These are phyloP conservation scores for Schlechtendalia chinensis DNA, from an alignment of 1,140 invertebrate genomes.

Conservation along the genomic window DNA sequence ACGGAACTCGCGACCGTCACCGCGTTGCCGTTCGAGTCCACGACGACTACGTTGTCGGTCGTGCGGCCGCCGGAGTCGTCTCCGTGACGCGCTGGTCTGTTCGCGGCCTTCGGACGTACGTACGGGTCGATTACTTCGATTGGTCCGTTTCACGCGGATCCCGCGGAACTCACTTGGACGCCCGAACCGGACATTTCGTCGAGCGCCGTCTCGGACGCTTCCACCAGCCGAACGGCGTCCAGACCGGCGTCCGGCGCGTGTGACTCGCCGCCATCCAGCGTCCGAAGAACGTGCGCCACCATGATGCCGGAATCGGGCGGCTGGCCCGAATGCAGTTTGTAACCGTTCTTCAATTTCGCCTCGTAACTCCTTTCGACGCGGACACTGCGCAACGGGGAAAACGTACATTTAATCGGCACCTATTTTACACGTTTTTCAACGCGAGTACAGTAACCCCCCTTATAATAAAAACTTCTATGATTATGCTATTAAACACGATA, in stretches of 20 bases:
- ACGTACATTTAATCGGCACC: too few species aligned
- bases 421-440: too few species aligned
- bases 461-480: too few species aligned
- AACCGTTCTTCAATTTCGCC: background rate
- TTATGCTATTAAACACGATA: too few species aligned
- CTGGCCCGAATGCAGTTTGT: constrained; percentile 54
- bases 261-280: constrained; percentile 69
- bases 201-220: constrained; percentile 93
- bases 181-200: constrained; percentile 81
- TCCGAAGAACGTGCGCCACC: constrained; percentile 80
- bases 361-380: background rate
- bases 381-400: too few species aligned
- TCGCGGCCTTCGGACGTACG: constrained; percentile 70
- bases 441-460: too few species aligned
- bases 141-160: constrained; percentile 66
- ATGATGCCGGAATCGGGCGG: constrained; percentile 80
- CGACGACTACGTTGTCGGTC: constrained; percentile 80
- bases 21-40: constrained; percentile 81
- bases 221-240: constrained; percentile 76
- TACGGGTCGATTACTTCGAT: constrained; percentile 64
- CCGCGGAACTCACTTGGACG: constrained; percentile 71
- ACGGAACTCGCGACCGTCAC: constrained; percentile 81
- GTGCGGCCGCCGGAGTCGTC: constrained; percentile 71
- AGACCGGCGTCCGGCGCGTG: constrained; percentile 58
- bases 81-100: constrained; percentile 72